Base-by-base conservation (phyloP, 2,888 invertebrate species). In the Acronicta psi region DNA sequence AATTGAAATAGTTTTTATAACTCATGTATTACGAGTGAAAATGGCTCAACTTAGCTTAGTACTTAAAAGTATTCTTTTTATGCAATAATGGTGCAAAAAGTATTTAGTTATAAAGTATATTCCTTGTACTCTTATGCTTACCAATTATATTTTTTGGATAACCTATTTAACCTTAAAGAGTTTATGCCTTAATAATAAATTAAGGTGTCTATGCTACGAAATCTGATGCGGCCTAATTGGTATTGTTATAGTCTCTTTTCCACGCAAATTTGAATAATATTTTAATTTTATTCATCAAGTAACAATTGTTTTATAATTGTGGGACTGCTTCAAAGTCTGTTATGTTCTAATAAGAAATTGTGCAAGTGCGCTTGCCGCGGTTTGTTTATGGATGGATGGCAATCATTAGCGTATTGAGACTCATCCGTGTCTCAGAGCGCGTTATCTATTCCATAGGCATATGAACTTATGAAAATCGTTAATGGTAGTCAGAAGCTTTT, bases 31-130 rank as follows among this genome's bases (percentile, higher is more conserved):
- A 49, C 49, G 37, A 57, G 37, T 52, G 54, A 65, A 34, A 37
- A 53, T 20, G 29, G 76, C 77, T 75, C 76, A 78, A 71, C 23
- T 55, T 74, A 69, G 68, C 61, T 53, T 77, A 75, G 77, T 81
- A 81, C 75, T 71, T 69, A 71, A 72, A 62, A 60, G 59, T 73
- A 71, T 76, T 74, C 55, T 45, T 72, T 66, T 62, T 57, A 63
- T 64, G 61, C 37, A 54, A 59, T 54, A 44, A 75, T 69, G 62
- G 66, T 78, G 68, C 70, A 69, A 73, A n/a, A 73, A 59, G 51
- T 69, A 72, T 71, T 69, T 72, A 75, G 65, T 52, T 74, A 42
- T 51, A 59, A 68, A 60, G 50, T 62, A 57, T 69, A 64, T 65
- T 58, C 23, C 53, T 63, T 67, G 52, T 72, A 72, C 62, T 59